Base-by-base conservation (phyloP, 2,113 vertebrate genomes). In the Aldabrachelys gigantea region DNA sequence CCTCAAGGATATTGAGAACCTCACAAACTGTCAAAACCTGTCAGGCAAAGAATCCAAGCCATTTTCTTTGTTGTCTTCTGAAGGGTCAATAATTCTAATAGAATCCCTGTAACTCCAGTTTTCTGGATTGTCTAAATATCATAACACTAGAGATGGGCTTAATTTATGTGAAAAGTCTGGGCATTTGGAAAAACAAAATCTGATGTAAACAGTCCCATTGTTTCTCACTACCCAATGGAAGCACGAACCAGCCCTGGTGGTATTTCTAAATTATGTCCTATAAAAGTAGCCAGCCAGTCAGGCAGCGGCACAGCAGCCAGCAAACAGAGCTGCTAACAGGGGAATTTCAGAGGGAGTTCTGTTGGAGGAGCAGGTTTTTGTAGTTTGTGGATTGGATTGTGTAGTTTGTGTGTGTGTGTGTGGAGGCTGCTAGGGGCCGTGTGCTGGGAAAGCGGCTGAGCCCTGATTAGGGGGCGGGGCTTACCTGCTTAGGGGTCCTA, bases 1-100 rank as follows among this genome's bases (percentile, higher is more conserved):
- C 92, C 92, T 96, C 79, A 95, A 93, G 90, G 89, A 91, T 76
- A 82, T 8, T 0, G 1, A 95, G 81, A 93, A 89, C 87, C 95
- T 91, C 82, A 95, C 31, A 88, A 53, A 21, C 16, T 65, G 94
- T 83, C 90, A 92, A 87, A 95, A 50, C 25, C 27, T 89, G 47
- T 89, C 92, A 92, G 54, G 82, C 91, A 78, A 93, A 87, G 57
- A 95, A 53, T 57, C 9, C 6, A 47, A 38, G 31, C 79, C 0
- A 83, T 92, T 93, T 93, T 92, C 75, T 79, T 47, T 49, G 31
- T 41, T 88, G 85, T 19, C n/a, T 84, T 87, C 79, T 89, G 59
- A 95, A 95, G 92, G 22, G 17, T 44, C 1, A 59, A 57, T 83
- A 41, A 76, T 76, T 78, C 75, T 78, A 78, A 47, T 4, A 78